Percentiles rank a stretch among this genome's conserved stretches.
phyloP scores from a whole-genome alignment of 2,797 vertebrate genomes.

The Loriculus beryllinus region DNA sequence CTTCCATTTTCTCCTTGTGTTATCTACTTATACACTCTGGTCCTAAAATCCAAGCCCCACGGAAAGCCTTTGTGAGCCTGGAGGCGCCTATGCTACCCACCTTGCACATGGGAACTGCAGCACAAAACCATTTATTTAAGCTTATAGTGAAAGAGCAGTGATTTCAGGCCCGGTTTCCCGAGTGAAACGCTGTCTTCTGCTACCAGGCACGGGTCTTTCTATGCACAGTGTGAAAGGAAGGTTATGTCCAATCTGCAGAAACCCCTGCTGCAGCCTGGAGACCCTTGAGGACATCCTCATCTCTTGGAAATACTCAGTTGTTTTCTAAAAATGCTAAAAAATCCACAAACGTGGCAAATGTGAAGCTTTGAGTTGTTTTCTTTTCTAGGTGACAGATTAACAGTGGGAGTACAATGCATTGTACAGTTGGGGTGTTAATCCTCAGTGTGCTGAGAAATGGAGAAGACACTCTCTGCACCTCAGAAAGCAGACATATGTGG shows the following conservation, averaged over 20 bases:
- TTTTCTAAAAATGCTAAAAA: not conserved
- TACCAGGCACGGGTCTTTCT: not conserved
- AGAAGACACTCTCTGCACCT: not conserved
- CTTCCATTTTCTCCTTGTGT: not conserved
- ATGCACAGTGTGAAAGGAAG: fast-evolving
- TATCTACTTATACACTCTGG: not conserved
- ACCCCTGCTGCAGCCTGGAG: not conserved
- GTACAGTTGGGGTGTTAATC: not conserved
- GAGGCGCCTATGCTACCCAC: not conserved
- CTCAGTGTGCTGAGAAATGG: not conserved
- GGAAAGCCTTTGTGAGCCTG: not conserved
- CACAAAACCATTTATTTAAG: not conserved
- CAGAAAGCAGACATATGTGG: not conserved
- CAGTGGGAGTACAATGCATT: not conserved
- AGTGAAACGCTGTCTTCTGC: not conserved
- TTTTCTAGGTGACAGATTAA: not conserved
- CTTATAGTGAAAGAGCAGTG: not conserved
- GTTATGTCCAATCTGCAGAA: not conserved
- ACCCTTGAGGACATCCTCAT: not conserved
- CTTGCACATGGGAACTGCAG: not conserved
- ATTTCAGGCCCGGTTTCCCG: not conserved
- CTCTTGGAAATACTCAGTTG: not conserved
- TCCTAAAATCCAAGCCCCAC: not conserved
- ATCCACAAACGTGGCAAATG: not conserved
- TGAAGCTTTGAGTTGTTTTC: not conserved